Evolutionary conservation across 2,888 invertebrate genomes (phyloP).

Genomic region (Strigamia crassipes): DNA sequence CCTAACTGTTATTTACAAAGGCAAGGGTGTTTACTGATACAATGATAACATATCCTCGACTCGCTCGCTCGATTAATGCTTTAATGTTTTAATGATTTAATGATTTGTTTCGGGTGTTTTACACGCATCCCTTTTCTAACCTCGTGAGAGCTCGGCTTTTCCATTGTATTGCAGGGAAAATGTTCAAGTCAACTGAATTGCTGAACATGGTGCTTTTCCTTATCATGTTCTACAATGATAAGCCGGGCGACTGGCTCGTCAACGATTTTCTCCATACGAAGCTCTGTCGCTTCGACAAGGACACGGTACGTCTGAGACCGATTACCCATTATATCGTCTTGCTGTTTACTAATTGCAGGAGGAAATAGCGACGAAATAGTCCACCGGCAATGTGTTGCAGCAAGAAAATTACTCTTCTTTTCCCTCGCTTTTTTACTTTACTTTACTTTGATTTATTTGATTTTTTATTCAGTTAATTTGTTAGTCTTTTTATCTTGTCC

Average conservation of each 20-base stretch:
- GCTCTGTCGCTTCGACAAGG: constrained; percentile 70
- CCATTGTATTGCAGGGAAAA: constrained; percentile 60
- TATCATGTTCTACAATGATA: constrained; percentile 91
- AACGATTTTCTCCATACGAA: constrained; percentile 86
- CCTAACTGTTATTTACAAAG: neutral
- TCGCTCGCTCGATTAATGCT: neutral
- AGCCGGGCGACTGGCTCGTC: constrained; percentile 95
- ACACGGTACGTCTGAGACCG: constrained; percentile 51
- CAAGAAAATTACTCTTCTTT: neutral
- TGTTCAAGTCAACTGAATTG: constrained; percentile 86
- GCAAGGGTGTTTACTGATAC: constrained; percentile 12
- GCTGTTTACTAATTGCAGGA: too few relatives aligned
- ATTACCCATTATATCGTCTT: neutral
- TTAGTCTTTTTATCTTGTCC: neutral
- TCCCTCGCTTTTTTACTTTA: neutral
- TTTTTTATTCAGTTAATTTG: neutral
- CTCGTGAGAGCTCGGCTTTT: constrained; percentile 13
- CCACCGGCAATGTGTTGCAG: neutral
- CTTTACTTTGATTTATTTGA: neutral
- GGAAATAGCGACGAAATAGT: neutral
- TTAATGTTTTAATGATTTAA: neutral
- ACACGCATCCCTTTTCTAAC: neutral
- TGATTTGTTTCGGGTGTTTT: too few relatives aligned
- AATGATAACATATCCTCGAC: neutral
- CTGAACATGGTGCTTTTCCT: constrained; percentile 88